phyloP scores from a whole-genome alignment of 1,140 invertebrate species.

The Sarcophaga peregrina region DNA sequence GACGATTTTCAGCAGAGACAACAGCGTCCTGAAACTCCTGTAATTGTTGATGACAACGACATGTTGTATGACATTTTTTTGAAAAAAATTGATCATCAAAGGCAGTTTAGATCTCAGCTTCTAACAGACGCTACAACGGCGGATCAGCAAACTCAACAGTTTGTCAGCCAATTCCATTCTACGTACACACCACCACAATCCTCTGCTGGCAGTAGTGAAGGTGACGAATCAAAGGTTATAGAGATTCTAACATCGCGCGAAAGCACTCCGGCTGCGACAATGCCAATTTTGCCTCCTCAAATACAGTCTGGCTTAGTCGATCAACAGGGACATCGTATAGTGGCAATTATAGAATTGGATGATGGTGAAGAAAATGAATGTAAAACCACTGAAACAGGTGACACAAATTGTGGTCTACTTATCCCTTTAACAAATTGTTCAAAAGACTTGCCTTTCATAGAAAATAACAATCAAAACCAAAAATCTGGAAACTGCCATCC shows the following conservation, averaged over 20 bases:
- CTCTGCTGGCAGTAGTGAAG: constrained; percentile 34
- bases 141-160: not conserved
- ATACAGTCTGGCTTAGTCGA: not conserved
- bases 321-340: constrained; percentile 27
- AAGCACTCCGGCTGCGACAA: constrained; percentile 32
- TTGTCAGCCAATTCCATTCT: not conserved
- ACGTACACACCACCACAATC: constrained; percentile 34
- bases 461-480: not conserved
- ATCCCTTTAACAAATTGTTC: not conserved
- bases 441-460: not conserved
- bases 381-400: not conserved
- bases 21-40: not conserved
- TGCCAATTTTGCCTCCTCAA: not conserved
- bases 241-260: constrained; percentile 44
- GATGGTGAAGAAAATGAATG: constrained; percentile 28
- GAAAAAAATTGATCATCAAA: constrained; percentile 40
- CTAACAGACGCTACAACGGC: not conserved
- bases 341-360: constrained; percentile 43
- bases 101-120: not conserved
- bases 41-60: constrained; percentile 46
- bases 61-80: constrained; percentile 44
- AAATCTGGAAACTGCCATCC: not conserved
- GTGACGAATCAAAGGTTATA: constrained; percentile 42
- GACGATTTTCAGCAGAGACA: not conserved
- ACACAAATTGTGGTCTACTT: not conserved